Evolutionary conservation across 2,113 vertebrate species (phyloP).

Genomic region (Ptilonorhynchus violaceus): DNA sequence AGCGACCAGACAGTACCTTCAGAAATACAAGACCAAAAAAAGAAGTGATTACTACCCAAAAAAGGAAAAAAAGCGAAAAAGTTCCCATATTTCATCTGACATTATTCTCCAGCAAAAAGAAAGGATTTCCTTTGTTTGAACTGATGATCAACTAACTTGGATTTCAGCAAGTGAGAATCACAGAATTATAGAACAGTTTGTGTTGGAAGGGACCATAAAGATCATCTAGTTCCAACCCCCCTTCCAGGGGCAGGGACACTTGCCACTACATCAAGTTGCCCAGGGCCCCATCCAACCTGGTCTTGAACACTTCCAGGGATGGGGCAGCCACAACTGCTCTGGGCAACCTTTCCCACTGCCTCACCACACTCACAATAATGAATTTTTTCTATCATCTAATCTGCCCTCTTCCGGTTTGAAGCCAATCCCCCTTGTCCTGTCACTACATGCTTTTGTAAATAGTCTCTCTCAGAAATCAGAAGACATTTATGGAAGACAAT

Average conservation of each 20-base stretch:
- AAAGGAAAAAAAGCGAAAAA: neutral
- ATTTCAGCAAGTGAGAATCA: neutral
- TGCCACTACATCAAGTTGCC: neutral
- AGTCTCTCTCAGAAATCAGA: neutral
- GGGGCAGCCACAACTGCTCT: neutral
- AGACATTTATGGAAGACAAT: neutral
- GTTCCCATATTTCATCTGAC: rapidly evolving
- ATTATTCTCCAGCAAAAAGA: neutral
- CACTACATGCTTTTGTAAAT: neutral
- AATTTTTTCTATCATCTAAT: neutral
- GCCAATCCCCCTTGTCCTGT: neutral
- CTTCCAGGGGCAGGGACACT: neutral
- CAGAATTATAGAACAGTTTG: neutral
- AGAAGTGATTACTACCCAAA: neutral
- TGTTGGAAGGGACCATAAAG: neutral
- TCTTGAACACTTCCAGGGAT: neutral
- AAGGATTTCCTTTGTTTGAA: neutral
- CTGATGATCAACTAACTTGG: neutral
- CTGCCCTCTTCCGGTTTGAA: neutral
- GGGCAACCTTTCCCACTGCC: neutral
- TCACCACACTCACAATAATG: neutral
- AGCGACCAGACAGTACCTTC: no score
- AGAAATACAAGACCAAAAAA: neutral
- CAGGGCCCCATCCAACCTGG: neutral
- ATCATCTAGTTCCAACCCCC: neutral